Conservation (phyloP, 2,797 vertebrate species). For the Geotrypetes seraphini region DNA sequence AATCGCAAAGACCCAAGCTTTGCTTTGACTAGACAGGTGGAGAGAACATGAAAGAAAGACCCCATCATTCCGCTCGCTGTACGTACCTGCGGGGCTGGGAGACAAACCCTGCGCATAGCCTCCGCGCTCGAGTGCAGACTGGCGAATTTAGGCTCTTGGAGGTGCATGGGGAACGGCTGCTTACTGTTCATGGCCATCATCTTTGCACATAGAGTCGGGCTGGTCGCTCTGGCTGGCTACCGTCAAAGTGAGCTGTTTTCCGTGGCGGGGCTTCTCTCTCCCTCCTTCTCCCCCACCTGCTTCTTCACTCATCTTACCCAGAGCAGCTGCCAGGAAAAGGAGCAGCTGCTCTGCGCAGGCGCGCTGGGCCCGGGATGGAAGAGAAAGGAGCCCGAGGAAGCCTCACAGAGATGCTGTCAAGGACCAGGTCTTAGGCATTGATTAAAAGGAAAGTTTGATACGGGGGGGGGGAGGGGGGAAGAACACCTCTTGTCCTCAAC, state of each 20-base stretch:
- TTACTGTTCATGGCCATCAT: slow-evolving; percentile 92
- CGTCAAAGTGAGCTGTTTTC: slow-evolving; percentile 64
- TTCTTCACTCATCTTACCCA: slow-evolving; percentile 74
- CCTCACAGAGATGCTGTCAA: too few relatives aligned
- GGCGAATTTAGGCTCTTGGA: slow-evolving; percentile 81
- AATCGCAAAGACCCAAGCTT: slow-evolving; percentile 75
- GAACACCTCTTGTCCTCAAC: too few relatives aligned
- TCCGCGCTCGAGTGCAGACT: slow-evolving; percentile 75
- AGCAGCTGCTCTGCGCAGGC: slow-evolving; percentile 47
- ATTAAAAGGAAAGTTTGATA: too few relatives aligned
- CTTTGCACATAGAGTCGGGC: slow-evolving; percentile 52
- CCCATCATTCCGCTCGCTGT: too few relatives aligned
- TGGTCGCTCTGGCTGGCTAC: slow-evolving; percentile 43
- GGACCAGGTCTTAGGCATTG: too few relatives aligned
- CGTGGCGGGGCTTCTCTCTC: slow-evolving; percentile 59
- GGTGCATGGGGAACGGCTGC: slow-evolving; percentile 85
- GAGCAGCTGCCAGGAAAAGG: slow-evolving; percentile 45
- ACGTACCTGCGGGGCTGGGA: slow-evolving; percentile 90
- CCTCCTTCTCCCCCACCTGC: slow-evolving; percentile 42
- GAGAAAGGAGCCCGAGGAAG: slow-evolving; percentile 16
- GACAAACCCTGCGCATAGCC: slow-evolving; percentile 86
- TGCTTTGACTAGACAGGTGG: slow-evolving; percentile 73
- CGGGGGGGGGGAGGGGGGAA: neutral
- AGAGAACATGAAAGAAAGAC: slow-evolving; percentile 33
- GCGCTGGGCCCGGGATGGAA: slow-evolving; percentile 25